Percentiles rank a stretch among this genome's conserved stretches.
phyloP scores from a whole-genome alignment of 2,797 vertebrate genomes.

The Anolis apletophallus region DNA sequence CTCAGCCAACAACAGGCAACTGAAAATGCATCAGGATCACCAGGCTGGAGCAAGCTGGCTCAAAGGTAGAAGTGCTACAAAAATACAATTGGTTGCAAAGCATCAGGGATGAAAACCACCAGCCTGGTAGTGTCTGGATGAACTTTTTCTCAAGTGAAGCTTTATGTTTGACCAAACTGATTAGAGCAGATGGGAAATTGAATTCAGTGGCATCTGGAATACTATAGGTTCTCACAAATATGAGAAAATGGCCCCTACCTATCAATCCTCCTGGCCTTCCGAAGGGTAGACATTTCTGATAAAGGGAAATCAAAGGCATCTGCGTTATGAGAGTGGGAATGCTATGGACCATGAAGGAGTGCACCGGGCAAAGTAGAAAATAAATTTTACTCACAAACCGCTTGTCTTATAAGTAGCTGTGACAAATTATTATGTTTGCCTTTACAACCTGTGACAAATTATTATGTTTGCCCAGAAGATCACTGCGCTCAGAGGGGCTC shows the following conservation, averaged over 20 bases:
- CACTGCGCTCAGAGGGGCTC: too few relatives aligned
- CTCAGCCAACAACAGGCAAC: conserved; percentile 39
- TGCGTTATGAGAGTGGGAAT: not conserved
- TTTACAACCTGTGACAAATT: too few relatives aligned
- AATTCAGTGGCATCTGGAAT: not conserved
- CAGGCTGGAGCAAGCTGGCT: conserved; percentile 63
- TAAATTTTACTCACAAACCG: too few relatives aligned
- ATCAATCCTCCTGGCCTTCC: not conserved
- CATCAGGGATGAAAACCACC: not conserved
- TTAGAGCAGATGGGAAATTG: not conserved
- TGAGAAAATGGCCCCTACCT: not conserved
- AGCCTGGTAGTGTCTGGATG: not conserved
- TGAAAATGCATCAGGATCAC: conserved; percentile 55
- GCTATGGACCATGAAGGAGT: not conserved
- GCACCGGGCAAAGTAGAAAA: too few relatives aligned
- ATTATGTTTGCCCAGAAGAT: too few relatives aligned
- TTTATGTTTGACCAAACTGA: not conserved
- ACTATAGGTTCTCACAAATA: not conserved
- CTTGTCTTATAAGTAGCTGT: not conserved
- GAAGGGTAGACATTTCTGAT: not conserved
- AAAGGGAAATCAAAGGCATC: not conserved
- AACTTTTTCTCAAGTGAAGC: not conserved
- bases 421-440: not conserved
- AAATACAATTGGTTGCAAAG: not conserved
- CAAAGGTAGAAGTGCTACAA: conserved; percentile 43